Conservation (phyloP, 2,888 invertebrate genomes). For the Antheraea yamamai region DNA sequence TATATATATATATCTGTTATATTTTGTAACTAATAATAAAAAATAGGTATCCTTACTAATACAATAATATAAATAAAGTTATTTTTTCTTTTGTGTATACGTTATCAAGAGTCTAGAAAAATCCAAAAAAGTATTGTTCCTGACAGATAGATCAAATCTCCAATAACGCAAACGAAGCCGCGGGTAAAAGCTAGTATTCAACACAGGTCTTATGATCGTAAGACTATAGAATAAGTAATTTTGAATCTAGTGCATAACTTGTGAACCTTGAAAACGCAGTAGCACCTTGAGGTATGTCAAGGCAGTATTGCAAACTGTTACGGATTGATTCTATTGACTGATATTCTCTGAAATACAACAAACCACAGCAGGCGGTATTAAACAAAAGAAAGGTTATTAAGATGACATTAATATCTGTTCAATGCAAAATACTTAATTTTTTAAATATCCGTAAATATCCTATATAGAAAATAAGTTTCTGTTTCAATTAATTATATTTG, state of each 20-base stretch:
- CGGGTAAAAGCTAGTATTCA: too few relatives aligned
- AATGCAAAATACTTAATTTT: not conserved
- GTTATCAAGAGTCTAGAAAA: too few relatives aligned
- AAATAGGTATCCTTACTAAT: too few relatives aligned
- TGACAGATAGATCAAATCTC: too few relatives aligned
- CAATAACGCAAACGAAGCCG: too few relatives aligned
- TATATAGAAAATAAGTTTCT: not conserved
- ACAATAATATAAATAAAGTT: too few relatives aligned
- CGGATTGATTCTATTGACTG: not conserved
- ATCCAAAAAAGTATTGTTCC: too few relatives aligned
- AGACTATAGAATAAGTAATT: not conserved
- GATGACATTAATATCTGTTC: not conserved
- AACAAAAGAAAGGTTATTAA: too few relatives aligned
- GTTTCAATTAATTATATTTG: slow-evolving; percentile 24
- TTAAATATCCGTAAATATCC: not conserved
- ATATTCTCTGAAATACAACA: not conserved
- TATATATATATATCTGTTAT: too few relatives aligned
- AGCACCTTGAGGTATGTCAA: not conserved
- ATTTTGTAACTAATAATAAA: too few relatives aligned
- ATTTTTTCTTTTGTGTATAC: too few relatives aligned
- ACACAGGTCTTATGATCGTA: too few relatives aligned
- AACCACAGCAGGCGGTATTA: not conserved
- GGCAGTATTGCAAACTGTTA: not conserved
- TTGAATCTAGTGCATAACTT: not conserved
- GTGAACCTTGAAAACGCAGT: not conserved